Evolutionary conservation across 2,888 invertebrate genomes (phyloP), one percentile per base, ranked within the genome.

Genomic region (Amitus sp.): DNA sequence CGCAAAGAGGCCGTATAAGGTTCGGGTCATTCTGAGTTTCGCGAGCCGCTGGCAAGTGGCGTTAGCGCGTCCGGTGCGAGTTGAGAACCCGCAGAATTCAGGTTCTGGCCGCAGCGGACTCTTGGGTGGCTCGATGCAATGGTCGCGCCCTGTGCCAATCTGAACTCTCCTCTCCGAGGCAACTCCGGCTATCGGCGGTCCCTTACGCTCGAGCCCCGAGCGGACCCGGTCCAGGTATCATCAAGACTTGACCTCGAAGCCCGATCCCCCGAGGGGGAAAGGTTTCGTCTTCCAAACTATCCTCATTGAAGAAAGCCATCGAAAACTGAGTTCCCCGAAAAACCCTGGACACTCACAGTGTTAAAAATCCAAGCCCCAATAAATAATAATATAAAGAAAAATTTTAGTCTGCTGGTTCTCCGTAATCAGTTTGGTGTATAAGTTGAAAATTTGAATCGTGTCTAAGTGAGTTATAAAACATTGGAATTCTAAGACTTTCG

Each of bases 1-100:
- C 64, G 64, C 64, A 65, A 65, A 61, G 47, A 43, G 57, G 30
- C 73, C 73, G 42, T 73, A 73, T 62, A 73, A 73, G 73, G 73
- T 63, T 55, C 56, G 68, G 59, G 65, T 62, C 61, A 66, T 69
- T 71, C 69, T 66, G 70, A 68, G 63, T 50, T 53, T 58, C 23
- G 45, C 57, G 45, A 54, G 46, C 53, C 27, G 19, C 2, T 37
- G 49, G 34, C 9, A 58, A 39, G 46, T 46, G 27, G 52, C 54
- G 33, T 37, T 39, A 39, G 53, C 33, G 33, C 42, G 30, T 48
- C 39, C 3, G 50, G 34, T 37, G 27, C 33, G 34, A 37, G 72
- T 77, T 79, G 80, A 79, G 80, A 79, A 79, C 78, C 80, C 65
- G 70, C 60, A 68, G 72, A 72, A 78, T 80, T 79, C 80, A 79